phyloP scores from a whole-genome alignment of 2,113 vertebrate species.

The Piprites chloris region DNA sequence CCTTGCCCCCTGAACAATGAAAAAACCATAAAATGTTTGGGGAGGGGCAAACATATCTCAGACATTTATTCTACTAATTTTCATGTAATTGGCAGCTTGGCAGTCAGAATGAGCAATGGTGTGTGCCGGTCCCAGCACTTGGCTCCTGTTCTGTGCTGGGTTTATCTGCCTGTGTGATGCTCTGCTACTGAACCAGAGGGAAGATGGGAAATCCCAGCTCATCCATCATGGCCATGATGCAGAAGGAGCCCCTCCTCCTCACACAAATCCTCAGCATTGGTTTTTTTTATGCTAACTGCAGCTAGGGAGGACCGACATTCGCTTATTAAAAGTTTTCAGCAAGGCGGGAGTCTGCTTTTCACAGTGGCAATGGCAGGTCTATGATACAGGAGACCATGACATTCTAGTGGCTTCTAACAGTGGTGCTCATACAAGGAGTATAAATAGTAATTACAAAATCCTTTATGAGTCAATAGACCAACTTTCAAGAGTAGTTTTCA shows the following conservation, averaged over 20 bases:
- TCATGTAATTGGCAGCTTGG: neutral
- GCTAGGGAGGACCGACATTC: neutral
- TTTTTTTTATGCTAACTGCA: neutral
- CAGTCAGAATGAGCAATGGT: fast-evolving
- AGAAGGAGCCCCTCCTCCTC: neutral
- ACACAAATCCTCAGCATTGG: neutral
- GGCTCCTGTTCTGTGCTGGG: neutral
- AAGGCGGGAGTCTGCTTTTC: neutral
- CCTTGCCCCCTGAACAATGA: neutral
- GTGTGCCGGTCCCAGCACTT: neutral
- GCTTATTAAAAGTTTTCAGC: neutral
- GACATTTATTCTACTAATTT: neutral
- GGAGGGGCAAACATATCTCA: neutral
- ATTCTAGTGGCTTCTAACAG: neutral
- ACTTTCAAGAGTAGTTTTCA: neutral
- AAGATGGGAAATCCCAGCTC: neutral
- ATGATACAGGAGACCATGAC: neutral
- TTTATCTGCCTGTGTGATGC: fast-evolving
- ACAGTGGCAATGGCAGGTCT: neutral
- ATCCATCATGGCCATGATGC: neutral
- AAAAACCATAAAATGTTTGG: neutral
- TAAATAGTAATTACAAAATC: neutral
- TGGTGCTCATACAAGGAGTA: neutral
- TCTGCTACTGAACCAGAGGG: neutral
- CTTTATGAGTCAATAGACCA: neutral